These are phyloP conservation scores for Drosophila auraria DNA, from an alignment of 1,140 invertebrate genomes.

Conservation along the genomic window DNA sequence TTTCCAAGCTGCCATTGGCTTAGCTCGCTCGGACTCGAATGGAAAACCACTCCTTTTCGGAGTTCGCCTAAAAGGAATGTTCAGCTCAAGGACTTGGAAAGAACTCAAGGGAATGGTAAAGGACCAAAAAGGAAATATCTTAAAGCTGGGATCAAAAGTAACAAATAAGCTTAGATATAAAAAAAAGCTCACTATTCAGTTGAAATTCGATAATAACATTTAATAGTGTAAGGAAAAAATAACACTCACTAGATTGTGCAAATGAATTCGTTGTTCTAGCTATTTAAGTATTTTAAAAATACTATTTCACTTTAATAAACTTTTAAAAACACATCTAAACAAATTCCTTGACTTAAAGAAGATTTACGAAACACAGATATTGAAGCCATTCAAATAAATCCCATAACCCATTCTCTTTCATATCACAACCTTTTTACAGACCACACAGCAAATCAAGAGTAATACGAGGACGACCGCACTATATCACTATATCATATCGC, in stretches of 20 bases:
- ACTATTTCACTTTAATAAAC: not conserved
- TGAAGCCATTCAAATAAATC: not conserved
- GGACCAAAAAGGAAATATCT: not conserved
- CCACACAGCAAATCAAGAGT: constrained; percentile 33
- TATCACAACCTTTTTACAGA: constrained; percentile 10
- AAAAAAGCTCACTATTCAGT: too few relatives aligned
- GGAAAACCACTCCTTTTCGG: constrained; percentile 18
- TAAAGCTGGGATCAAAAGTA: not conserved
- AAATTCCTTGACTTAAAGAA: not conserved
- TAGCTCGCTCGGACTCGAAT: constrained; percentile 1
- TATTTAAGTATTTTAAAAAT: too few relatives aligned
- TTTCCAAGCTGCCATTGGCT: constrained; percentile 26
- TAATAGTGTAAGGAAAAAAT: too few relatives aligned
- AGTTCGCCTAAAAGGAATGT: constrained; percentile 9
- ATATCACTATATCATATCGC: constrained; percentile 40
- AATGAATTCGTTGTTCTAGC: too few relatives aligned
- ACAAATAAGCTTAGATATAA: not conserved
- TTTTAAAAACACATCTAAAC: not conserved
- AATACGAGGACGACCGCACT: constrained; percentile 24
- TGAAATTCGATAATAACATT: too few relatives aligned
- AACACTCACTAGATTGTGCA: too few relatives aligned
- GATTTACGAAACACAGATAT: not conserved
- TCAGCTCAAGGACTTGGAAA: not conserved
- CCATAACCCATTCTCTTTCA: not conserved
- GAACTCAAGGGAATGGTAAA: not conserved